Base-by-base conservation (phyloP, 2,797 vertebrate species). In the Scleropages formosus region DNA sequence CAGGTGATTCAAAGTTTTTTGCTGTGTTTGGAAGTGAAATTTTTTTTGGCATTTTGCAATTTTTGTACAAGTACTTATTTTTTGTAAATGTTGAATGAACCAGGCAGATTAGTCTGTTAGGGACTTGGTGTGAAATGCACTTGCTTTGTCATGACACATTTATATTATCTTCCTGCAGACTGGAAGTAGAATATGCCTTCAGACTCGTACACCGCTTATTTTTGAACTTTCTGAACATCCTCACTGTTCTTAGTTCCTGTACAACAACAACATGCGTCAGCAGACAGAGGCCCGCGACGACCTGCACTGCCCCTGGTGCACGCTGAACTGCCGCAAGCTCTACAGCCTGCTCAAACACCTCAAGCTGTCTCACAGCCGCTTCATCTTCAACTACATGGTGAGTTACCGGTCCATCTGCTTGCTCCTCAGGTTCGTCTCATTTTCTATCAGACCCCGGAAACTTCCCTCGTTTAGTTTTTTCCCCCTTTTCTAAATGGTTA, bases 371-470 rank as follows among this genome's bases (percentile, higher is more conserved):
- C 98, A 99, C 84, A 98, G 96, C 83, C 94, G 98, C 81, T 99
- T 99, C 90, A 97, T 98, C 87, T 99, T 99, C 88, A 99, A 96
- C 91, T 99, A 99, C 59, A 96, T 99, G 91, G 98, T 99, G 86
- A 94, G 95, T 12, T 56, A 11, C 2, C 53, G 12, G 11, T 56
- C 12, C 18, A 56, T 56, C 53, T 18, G 18, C 18, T 7, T 11
- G 51, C 49, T 71, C 16, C 51, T 24, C 66, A 15, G 44, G 47
- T 26, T 20, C 20, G 39, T 39, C 31, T 39, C 31, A 39, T 6
- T 39, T 39, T 39, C n/a, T n/a, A n/a, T n/a, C n/a, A n/a, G n/a
- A n/a, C n/a, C n/a, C n/a, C n/a, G n/a, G n/a, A n/a, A n/a, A n/a
- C n/a, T n/a, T n/a, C n/a, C n/a, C n/a, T n/a, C n/a, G n/a, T n/a